Evolutionary conservation across 2,888 invertebrate species (phyloP), one percentile per base, ranked within the genome.

Genomic region (Sminthurinus aureus): DNA sequence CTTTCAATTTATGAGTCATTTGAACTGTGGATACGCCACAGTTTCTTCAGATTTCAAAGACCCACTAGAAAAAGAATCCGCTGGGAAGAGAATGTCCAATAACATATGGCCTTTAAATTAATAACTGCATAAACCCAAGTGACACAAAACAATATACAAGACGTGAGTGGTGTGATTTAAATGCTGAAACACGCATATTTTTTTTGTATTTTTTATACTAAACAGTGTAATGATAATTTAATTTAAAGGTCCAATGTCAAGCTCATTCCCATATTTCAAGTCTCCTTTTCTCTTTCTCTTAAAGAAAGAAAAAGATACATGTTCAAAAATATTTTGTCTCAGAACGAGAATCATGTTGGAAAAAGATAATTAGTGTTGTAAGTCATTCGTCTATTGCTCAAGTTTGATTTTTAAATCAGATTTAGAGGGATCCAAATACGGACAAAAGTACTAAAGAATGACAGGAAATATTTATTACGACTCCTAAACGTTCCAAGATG

Each of bases 361-460:
- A 38, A 38, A 38, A 38, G 38, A 38, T 38, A 38, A 38, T 38
- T 38, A 38, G 38, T 38, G 58, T 58, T 58, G 58, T 58, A 58
- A 58, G 58, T 58, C 58, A 58, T 58, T 58, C 58, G 18, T 58
- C 15, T 58, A 58, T 58, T 58, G 58, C 58, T 6, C 18, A 58
- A 15, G 58, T 18, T 58, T 58, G 58, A 18, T 58, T 58, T 52
- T 58, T 18, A 58, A 58, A 58, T 58, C 13, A 58, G 18, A 58
- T 58, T 58, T 71, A 9, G 8, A 71, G 26, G 38, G 9, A 8
- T 1, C 80, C 82, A 82, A 83, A 83, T 78, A 83, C 71, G 83
- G 83, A 78, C 52, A 78, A 83, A 83, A 83, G 69, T 78, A 83
- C 83, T 83, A 78, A 50, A 71, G 52, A 83, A 69, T 83, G 83